Evolutionary conservation across 2,113 vertebrate genomes (phyloP).

Genomic region (Poeciliopsis occidentalis): DNA sequence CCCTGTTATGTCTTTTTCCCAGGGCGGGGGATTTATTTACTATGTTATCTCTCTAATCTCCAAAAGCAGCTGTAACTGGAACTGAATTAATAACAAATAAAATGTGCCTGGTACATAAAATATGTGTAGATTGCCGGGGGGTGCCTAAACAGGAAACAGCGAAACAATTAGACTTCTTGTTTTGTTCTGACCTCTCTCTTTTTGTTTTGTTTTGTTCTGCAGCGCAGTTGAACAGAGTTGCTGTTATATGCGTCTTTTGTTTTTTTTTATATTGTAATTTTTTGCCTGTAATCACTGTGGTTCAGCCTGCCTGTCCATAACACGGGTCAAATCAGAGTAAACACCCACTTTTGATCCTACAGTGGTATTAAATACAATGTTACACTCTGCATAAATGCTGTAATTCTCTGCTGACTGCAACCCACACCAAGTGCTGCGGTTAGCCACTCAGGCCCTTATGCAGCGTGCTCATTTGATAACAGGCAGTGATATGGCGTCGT

Average conservation of each 20-base stretch:
- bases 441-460: constrained; percentile 59
- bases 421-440: constrained; percentile 68
- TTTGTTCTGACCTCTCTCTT: constrained; percentile 72
- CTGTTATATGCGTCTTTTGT: constrained; percentile 39
- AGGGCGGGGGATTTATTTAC: constrained; percentile 61
- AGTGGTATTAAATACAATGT: constrained; percentile 72
- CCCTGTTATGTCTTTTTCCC: constrained; percentile 74
- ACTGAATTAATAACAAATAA: constrained; percentile 81
- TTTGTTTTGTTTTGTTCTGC: constrained; percentile 72
- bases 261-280: too few relatives aligned
- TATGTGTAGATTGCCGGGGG: constrained; percentile 67
- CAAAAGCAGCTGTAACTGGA: constrained; percentile 70
- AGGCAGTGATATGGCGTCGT: constrained; percentile 63
- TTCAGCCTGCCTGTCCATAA: constrained; percentile 64
- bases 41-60: constrained; percentile 71
- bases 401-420: constrained; percentile 66
- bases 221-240: constrained; percentile 59
- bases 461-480: constrained; percentile 54
- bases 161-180: constrained; percentile 78
- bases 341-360: constrained; percentile 78
- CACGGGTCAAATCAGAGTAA: constrained; percentile 69
- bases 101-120: constrained; percentile 71
- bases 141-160: constrained; percentile 76
- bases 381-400: constrained; percentile 56
- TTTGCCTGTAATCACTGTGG: constrained; percentile 65